Percentiles rank a stretch among this genome's conserved stretches.
These are phyloP conservation scores for Micropterix aruncella DNA, from an alignment of 2,888 invertebrate genomes.

Conservation along the genomic window DNA sequence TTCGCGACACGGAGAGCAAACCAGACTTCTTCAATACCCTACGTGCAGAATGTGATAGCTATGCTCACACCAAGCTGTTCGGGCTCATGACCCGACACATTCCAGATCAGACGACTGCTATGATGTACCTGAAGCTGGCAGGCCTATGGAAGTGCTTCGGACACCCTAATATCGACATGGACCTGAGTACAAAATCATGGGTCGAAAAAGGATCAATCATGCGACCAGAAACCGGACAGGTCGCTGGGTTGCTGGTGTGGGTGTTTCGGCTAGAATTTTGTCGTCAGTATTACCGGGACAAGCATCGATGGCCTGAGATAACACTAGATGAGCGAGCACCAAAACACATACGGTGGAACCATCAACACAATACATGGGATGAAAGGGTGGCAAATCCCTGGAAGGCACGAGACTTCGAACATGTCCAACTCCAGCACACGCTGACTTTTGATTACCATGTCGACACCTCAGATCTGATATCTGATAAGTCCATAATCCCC, in stretches of 20 bases:
- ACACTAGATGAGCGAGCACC: too few relatives aligned
- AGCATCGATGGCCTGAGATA: not conserved
- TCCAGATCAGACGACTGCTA: too few relatives aligned
- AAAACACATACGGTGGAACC: not conserved
- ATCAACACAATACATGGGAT: not conserved
- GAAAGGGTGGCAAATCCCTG: not conserved
- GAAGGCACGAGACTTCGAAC: not conserved
- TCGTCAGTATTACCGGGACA: not conserved
- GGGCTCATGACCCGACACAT: too few relatives aligned
- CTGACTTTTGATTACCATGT: slow-evolving; percentile 4
- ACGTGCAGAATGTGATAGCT: too few relatives aligned
- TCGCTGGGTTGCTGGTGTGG: not conserved
- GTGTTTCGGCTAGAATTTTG: not conserved
- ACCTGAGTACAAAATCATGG: not conserved
- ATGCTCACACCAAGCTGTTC: too few relatives aligned
- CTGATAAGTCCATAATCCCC: slow-evolving; percentile 3
- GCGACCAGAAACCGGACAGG: too few relatives aligned
- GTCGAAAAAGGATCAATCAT: too few relatives aligned
- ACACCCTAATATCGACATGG: not conserved
- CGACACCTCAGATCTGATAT: slow-evolving; percentile 1
- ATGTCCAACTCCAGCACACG: too few relatives aligned
- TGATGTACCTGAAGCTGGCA: not conserved
- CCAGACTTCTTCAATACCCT: too few relatives aligned
- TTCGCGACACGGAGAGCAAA: not conserved
- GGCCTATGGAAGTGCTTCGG: not conserved